Evolutionary conservation across 2,797 vertebrate genomes (phyloP).

Genomic region (Argya squamiceps): DNA sequence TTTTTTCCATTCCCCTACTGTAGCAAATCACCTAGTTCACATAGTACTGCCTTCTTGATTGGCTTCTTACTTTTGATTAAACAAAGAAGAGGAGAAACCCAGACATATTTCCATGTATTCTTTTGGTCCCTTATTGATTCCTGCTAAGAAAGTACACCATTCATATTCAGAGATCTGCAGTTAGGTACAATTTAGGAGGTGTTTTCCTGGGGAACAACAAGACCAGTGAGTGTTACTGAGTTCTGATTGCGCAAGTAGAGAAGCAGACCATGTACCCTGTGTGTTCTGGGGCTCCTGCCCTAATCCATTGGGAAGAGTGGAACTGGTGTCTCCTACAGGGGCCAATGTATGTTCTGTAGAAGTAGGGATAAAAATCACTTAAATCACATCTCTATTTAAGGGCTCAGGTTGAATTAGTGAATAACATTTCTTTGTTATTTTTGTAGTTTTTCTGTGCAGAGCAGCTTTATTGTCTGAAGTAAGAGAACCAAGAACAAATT

Average conservation of each 20-base stretch:
- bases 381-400: not conserved
- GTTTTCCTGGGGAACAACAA: not conserved
- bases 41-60: not conserved
- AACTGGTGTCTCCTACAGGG: not conserved
- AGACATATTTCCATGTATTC: not conserved
- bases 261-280: accelerated
- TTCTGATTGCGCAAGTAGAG: not conserved
- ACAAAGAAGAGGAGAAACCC: not conserved
- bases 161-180: not conserved
- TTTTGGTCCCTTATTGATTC: not conserved
- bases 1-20: not conserved
- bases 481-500: not conserved
- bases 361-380: not conserved
- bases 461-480: not conserved
- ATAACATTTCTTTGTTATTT: not conserved
- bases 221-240: not conserved
- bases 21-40: not conserved
- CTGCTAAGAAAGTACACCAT: not conserved
- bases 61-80: not conserved
- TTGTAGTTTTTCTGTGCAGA: not conserved
- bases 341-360: not conserved
- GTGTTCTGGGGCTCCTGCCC: not conserved
- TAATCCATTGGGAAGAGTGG: not conserved
- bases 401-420: not conserved
- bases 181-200: not conserved